Percentiles rank a stretch among this genome's conserved stretches.
These are phyloP conservation scores for Fregata magnificens DNA, from an alignment of 2,113 vertebrate species.

Conservation along the genomic window DNA sequence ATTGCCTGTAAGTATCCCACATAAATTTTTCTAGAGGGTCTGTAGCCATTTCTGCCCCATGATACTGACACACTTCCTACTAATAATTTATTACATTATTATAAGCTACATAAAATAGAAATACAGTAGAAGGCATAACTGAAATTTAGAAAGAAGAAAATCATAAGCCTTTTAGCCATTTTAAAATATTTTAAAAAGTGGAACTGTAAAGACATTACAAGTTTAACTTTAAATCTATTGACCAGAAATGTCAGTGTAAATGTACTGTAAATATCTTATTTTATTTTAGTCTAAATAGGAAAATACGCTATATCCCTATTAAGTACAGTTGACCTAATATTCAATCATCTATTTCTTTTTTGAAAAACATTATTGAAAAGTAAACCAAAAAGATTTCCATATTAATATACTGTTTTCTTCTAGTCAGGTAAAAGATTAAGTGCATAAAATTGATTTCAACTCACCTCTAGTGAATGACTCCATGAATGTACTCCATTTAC, in stretches of 20 bases:
- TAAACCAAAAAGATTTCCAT: background rate
- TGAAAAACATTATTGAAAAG: background rate
- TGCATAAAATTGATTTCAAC: background rate
- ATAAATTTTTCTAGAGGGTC: background rate
- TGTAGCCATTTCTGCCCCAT: background rate
- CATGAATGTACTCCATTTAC: background rate
- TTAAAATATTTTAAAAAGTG: background rate
- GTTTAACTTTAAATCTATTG: background rate
- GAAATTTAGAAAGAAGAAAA: background rate
- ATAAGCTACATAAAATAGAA: background rate
- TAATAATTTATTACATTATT: background rate
- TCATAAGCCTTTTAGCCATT: background rate
- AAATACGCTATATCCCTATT: background rate
- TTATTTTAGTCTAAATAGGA: background rate
- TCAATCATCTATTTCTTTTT: background rate
- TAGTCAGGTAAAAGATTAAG: background rate
- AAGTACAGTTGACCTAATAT: background rate
- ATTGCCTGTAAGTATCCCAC: background rate
- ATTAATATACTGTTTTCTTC: background rate
- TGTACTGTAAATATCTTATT: background rate
- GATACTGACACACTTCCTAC: background rate
- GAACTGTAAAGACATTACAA: background rate
- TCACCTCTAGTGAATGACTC: background rate
- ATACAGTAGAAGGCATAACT: background rate
- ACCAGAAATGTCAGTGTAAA: too few relatives aligned